Conservation (phyloP, 1,140 invertebrate genomes). For the Trichomalopsis sarcophagae region DNA sequence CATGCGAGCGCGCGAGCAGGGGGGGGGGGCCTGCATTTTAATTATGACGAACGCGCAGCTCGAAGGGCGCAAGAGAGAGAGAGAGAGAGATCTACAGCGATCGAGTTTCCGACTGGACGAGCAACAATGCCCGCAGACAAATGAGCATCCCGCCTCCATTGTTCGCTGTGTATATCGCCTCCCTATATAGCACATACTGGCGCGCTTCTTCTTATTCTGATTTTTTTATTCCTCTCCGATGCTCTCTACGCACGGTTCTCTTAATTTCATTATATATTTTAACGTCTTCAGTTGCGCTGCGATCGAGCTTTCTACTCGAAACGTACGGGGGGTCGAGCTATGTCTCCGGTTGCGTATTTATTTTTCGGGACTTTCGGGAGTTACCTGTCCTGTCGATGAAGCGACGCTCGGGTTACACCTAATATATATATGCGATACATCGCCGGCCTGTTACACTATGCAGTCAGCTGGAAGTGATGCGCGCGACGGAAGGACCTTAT, state of each 20-base stretch:
- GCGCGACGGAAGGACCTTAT: not conserved
- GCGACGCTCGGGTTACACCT: constrained; percentile 28
- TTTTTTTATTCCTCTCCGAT: not conserved
- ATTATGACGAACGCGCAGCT: constrained; percentile 17
- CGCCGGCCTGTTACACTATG: too few relatives aligned
- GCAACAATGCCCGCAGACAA: constrained; percentile 75
- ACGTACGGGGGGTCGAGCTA: constrained; percentile 47
- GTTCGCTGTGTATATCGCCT: constrained; percentile 66
- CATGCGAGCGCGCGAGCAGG: too few relatives aligned
- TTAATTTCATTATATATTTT: constrained; percentile 43
- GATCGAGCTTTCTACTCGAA: not conserved
- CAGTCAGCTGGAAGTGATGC: not conserved
- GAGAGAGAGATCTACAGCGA: not conserved
- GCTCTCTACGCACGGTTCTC: constrained; percentile 16
- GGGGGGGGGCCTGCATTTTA: constrained; percentile 26
- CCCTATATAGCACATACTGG: not conserved
- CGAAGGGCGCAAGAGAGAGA: not conserved
- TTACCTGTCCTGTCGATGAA: not conserved
- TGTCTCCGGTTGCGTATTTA: constrained; percentile 21
- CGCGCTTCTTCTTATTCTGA: constrained; percentile 16
- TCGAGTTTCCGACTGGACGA: constrained; percentile 72
- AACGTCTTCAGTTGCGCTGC: constrained; percentile 15
- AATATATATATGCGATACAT: not conserved
- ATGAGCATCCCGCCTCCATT: constrained; percentile 75
- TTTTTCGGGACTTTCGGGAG: constrained; percentile 1